Evolutionary conservation across 2,888 invertebrate species (phyloP), one percentile per base, ranked within the genome.

Genomic region (Homarus gammarus): DNA sequence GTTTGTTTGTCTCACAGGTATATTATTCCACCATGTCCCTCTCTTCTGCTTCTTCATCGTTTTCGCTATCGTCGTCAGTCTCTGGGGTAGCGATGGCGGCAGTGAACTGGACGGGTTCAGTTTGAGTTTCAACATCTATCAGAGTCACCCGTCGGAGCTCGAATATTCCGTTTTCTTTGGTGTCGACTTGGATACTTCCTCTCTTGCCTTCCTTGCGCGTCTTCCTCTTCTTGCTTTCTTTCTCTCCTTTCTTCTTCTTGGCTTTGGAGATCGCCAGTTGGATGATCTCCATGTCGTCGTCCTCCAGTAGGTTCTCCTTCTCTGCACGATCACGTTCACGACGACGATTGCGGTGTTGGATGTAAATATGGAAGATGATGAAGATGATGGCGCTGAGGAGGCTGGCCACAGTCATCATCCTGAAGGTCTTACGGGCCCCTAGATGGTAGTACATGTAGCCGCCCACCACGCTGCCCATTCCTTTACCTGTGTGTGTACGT

Each of bases 391-490:
- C 96, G 8, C 96, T 96, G 36, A 96, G 93, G 33, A 96, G 94
- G 0, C 96, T 95, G 0, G 95, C 94, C 0, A 95, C 95, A 0
- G 96, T 94, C 93, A 97, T 96, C 92, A 96, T 95, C 93, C 96
- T 96, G 93, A 96, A 96, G 0, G 97, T 97, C 0, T 95, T 95
- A 84, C 97, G 94, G 6, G 96, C 96, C 12, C 97, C 97, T 92
- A 96, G 95, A 92, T 95, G 95, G 93, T 96, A 96, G 95, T 96
- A 96, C 85, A 96, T 93, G 93, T 96, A 96, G 18, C 97, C 97
- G 22, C 97, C 97, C 83, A 96, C 95, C 87, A 97, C 94, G 93
- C 96, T 96, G 73, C 97, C 97, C 8, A 96, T 94, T 56, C 96
- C 96, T 93, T 96, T 96, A 83, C 96, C 96, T 96, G 93, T 51